A percentile compares a stretch with the other conserved stretches of the same genome.
These are phyloP conservation scores for Neolamprologus falcicula DNA, from an alignment of 2,113 vertebrate genomes.

Conservation along the genomic window DNA sequence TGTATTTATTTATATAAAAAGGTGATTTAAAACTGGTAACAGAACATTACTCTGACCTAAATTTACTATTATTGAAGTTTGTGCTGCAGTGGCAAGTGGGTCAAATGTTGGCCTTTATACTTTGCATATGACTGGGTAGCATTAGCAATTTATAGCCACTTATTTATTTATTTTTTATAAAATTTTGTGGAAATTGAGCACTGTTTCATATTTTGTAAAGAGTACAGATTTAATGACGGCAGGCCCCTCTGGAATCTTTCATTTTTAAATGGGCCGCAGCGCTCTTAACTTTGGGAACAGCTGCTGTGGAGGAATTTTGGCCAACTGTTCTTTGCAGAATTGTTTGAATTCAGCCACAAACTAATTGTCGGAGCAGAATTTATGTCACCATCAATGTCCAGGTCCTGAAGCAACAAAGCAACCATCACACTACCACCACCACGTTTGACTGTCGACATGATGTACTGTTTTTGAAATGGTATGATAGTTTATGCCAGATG, in stretches of 20 bases:
- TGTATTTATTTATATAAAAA: not conserved
- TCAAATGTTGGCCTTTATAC: not conserved
- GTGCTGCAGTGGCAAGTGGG: not conserved
- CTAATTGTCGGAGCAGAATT: not conserved
- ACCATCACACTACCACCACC: not conserved
- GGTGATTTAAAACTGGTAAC: not conserved
- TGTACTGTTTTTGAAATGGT: not conserved
- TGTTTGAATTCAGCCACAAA: not conserved
- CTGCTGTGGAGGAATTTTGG: not conserved
- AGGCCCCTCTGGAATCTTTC: not conserved
- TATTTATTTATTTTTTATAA: accelerated
- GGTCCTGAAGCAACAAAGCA: not conserved
- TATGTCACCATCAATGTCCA: not conserved
- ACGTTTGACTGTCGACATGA: not conserved
- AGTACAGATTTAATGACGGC: not conserved
- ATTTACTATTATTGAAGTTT: not conserved
- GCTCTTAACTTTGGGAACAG: not conserved
- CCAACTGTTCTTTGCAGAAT: not conserved
- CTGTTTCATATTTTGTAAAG: not conserved
- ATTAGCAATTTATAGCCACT: not conserved
- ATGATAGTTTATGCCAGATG: not conserved
- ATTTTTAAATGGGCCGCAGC: not conserved
- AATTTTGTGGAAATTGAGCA: not conserved
- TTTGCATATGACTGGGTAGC: not conserved
- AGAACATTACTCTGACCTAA: not conserved